phyloP scores from a whole-genome alignment of 2,797 vertebrate species.

The Malacoraja senta region DNA sequence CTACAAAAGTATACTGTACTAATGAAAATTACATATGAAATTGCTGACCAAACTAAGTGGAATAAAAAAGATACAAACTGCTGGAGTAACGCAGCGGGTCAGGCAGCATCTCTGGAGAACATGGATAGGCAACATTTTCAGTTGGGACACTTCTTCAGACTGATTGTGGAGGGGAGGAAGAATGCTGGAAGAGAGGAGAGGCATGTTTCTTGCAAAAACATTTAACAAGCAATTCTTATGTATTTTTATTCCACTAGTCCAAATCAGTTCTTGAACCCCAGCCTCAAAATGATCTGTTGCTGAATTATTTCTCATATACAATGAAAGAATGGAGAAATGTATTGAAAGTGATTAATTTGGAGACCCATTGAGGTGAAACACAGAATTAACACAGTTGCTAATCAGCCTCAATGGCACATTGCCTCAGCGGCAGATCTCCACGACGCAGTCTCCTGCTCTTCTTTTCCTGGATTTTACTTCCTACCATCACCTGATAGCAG shows the following conservation, averaged over 20 bases:
- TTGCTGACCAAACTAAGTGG: not conserved
- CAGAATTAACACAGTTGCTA: not conserved
- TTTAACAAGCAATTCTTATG: not conserved
- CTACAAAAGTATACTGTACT: too few relatives aligned
- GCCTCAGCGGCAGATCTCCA: not conserved
- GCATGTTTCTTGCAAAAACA: not conserved
- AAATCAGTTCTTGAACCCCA: not conserved
- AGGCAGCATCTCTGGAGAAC: too few relatives aligned
- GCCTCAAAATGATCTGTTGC: too few relatives aligned
- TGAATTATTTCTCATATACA: too few relatives aligned
- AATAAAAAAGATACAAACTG: not conserved
- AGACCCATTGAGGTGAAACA: not conserved
- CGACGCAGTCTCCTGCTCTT: not conserved
- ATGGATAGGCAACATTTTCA: too few relatives aligned
- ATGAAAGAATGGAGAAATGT: not conserved
- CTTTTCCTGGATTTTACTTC: not conserved
- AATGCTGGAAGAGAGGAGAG: too few relatives aligned
- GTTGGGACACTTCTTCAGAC: too few relatives aligned
- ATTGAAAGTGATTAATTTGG: not conserved
- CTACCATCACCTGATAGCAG: not conserved
- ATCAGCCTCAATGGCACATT: too few relatives aligned
- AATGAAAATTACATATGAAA: not conserved
- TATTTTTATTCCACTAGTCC: not conserved
- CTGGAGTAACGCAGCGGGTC: too few relatives aligned
- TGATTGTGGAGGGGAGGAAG: too few relatives aligned